These are phyloP conservation scores for Lycia hirtaria DNA, from an alignment of 2,888 invertebrate species.

Conservation along the genomic window DNA sequence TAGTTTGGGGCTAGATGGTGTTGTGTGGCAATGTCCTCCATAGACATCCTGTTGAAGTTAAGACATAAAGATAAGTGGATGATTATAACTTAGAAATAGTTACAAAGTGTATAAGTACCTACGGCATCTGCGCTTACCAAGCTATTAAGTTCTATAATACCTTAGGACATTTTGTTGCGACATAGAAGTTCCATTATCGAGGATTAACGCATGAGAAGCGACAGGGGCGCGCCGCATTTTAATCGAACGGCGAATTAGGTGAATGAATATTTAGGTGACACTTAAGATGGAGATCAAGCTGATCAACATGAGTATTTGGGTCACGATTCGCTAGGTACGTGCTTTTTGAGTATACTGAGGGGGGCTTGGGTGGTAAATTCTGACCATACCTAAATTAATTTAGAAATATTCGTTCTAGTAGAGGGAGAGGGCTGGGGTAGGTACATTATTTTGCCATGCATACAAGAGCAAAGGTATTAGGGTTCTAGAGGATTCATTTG, in stretches of 20 bases:
- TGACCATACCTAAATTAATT: no score
- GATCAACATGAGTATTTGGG: constrained; percentile 1
- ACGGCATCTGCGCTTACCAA: constrained; percentile 1
- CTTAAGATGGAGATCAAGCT: constrained; percentile 9
- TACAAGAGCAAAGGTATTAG: no score
- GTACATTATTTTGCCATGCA: no score
- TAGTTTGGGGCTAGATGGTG: no score
- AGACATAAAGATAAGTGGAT: no score
- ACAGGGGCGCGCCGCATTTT: constrained; percentile 52
- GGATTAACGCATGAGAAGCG: constrained; percentile 49
- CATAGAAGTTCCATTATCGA: constrained; percentile 60
- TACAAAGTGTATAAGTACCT: background rate
- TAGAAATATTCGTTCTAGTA: no score
- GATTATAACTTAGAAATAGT: background rate
- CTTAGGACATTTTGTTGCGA: constrained; percentile 34
- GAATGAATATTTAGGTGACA: constrained; percentile 31
- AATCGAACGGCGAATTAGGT: constrained; percentile 43
- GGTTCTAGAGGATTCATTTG: no score
- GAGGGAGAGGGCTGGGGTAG: no score
- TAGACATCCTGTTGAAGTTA: no score
- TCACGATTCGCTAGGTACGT: background rate
- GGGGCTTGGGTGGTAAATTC: no score
- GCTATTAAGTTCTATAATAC: constrained; percentile 27
- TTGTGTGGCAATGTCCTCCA: no score
- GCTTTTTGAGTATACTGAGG: no score